Base-by-base conservation (phyloP, 2,888 invertebrate genomes). In the Scaptomyza reducta region DNA sequence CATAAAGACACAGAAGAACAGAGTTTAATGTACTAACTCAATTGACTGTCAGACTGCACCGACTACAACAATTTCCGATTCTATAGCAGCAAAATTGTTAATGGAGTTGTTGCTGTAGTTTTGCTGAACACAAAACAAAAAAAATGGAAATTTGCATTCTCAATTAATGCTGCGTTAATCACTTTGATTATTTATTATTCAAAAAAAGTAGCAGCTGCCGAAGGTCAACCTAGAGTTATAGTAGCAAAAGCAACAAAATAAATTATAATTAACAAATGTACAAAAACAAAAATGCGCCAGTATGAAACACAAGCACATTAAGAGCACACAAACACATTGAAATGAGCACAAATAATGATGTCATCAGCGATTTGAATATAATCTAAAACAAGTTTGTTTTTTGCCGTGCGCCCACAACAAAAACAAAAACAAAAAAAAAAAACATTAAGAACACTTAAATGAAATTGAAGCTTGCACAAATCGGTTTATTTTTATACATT, bases 381-480 rank as follows among this genome's bases (percentile, higher is more conserved):
- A 79, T 71, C 72, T 70, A 66, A 86, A 86, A 83, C 83, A 79
- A 77, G 86, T 88, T 88, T 74, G 86, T 88, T 88, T 74, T 33
- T 33, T 22, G 65, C 46, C 53, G 44, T 11, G 62, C 62, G 54
- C 61, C 64, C 63, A 59, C 53, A 58, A 49, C 29, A 62, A 56
- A 16, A 42, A 50, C 41, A 29, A 35, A 22, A 6, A 38, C 9
- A 40, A 3, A 10, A 31, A 41, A 49, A 18, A 35, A 40, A 10
- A 31, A 50, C 1, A n/a, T 5, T 33, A 10, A 57, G 6, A 53
- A 47, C 31, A 54, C 51, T 76, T 60, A 59, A 58, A 67, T 59
- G 51, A 56, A 77, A 66, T 53, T 67, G 49, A 67, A 59, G 53
- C 73, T 60, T 46, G 35, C 18, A 14, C 18, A 14, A 65, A 27